Base-by-base conservation (phyloP, 2,113 vertebrate genomes). In the Osmerus eperlanus region DNA sequence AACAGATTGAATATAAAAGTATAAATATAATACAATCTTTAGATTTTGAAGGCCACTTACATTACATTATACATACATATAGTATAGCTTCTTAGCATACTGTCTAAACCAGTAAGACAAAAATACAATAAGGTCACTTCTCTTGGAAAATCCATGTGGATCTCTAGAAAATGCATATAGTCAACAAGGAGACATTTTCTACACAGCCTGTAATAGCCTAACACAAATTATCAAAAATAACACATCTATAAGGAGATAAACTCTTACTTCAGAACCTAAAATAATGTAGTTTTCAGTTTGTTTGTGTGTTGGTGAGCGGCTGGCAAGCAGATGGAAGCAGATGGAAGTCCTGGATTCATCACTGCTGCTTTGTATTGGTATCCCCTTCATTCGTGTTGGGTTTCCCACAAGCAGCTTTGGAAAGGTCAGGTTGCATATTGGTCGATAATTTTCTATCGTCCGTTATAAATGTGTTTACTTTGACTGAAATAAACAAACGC, bases 51-150 rank as follows among this genome's bases (percentile, higher is more conserved):
- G 81, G 79, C 85, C 74, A 87, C 73, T 83, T 73, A 83, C 81
- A 88, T 87, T 85, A 88, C 62, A 71, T 86, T 81, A 73, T 69
- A 86, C 83, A 89, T 89, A 89, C 88, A 89, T 91, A 89, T 86
- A 83, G 67, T 80, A 81, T 59, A 77, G 71, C 78, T 85, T 78
- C 83, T 76, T 81, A 83, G 79, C 86, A 85, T 78, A 81, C 86
- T 89, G 85, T 91, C 86, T 88, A 90, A 89, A 91, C 89, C 88
- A 91, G 86, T 90, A 89, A 91, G 88, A 91, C 87, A 90, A 90
- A 86, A 89, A 88, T 83, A 86, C 78, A 63, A 83, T 60, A 84
- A 83, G 73, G 56, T 75, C 81, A 87, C 73, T 86, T 81, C 78
- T 80, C 76, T 74, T 72, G 66, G 65, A 79, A 89, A 87, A 84